These are phyloP conservation scores for Dasypus novemcinctus DNA, from an alignment of 2,113 vertebrate species.

Conservation along the genomic window DNA sequence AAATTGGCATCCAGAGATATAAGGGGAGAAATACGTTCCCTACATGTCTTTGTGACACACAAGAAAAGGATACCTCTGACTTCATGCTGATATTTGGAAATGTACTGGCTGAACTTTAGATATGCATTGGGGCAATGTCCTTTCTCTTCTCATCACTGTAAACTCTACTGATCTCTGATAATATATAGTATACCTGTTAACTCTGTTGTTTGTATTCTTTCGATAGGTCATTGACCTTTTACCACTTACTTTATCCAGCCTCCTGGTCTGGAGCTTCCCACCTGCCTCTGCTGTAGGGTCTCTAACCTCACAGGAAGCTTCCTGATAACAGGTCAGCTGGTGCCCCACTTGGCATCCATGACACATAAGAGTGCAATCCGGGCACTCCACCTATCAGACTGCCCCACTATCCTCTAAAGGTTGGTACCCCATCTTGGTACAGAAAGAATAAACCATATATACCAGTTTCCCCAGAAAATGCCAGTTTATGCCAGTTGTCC, in stretches of 20 bases:
- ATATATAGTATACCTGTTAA: background rate
- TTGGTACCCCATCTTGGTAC: background rate
- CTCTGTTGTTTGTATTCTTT: background rate
- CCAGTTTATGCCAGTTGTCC: background rate
- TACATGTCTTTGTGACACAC: background rate
- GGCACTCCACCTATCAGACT: no score
- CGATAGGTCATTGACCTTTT: background rate
- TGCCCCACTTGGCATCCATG: background rate
- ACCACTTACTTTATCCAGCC: background rate
- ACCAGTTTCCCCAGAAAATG: background rate
- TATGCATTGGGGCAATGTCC: background rate
- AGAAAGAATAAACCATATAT: background rate
- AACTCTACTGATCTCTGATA: background rate
- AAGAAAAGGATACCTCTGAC: background rate
- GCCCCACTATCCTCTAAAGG: background rate
- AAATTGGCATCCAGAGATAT: background rate
- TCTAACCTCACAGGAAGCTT: background rate
- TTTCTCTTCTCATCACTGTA: background rate
- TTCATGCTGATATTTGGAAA: background rate
- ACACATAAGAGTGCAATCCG: background rate
- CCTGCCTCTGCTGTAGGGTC: background rate
- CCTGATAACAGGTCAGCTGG: background rate
- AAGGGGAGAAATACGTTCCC: background rate
- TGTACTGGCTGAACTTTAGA: background rate
- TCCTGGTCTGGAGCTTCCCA: background rate